These are phyloP conservation scores for Pammene aurita DNA, from an alignment of 2,888 invertebrate species.

Conservation along the genomic window DNA sequence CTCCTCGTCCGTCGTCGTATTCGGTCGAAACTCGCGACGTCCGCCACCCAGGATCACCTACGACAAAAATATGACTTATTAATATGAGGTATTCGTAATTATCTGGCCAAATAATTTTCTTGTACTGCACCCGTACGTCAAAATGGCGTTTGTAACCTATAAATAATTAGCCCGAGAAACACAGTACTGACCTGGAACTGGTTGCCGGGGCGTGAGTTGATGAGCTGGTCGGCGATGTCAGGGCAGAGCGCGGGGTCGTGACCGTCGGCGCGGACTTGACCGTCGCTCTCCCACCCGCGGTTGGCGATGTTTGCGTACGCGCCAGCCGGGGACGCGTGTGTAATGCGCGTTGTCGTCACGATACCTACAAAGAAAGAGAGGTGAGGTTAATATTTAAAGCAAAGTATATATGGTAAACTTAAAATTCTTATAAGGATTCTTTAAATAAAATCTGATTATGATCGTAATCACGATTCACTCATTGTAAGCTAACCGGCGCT, in stretches of 20 bases:
- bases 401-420: background rate
- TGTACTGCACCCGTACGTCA: background rate
- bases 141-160: too few species aligned
- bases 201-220: conserved; percentile 83
- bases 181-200: conserved; percentile 79
- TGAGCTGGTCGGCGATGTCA: conserved; percentile 88
- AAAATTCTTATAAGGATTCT: too few species aligned
- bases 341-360: conserved; percentile 89
- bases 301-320: conserved; percentile 83
- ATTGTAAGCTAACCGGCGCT: conserved; percentile 49
- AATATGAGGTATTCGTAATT: too few species aligned
- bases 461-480: too few species aligned
- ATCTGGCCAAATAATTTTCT: too few species aligned
- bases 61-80: too few species aligned
- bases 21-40: conserved; percentile 75
- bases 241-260: conserved; percentile 78
- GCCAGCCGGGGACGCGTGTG: conserved; percentile 89
- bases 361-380: conserved; percentile 72
- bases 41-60: conserved; percentile 84
- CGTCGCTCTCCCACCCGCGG: conserved; percentile 88
- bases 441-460: too few species aligned
- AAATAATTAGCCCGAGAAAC: too few species aligned
- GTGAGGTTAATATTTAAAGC: too few species aligned
- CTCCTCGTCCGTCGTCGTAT: conserved; percentile 70
- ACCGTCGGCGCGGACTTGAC: conserved; percentile 66